These are phyloP conservation scores for Harpagoxenus sublaevis DNA, from an alignment of 2,888 invertebrate genomes.

Conservation along the genomic window DNA sequence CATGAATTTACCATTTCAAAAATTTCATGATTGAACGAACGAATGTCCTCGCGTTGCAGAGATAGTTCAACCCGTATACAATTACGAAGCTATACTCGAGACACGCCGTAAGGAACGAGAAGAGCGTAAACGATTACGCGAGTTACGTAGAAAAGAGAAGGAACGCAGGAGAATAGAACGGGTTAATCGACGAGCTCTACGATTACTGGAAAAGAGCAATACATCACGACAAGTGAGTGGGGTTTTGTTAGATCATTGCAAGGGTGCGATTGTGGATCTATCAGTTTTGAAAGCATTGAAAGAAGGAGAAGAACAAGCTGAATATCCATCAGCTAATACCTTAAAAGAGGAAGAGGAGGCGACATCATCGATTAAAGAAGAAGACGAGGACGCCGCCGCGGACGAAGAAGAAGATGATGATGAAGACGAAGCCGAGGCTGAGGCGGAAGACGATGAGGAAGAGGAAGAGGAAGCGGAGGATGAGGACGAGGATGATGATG, in stretches of 20 bases:
- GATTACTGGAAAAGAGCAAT: conserved; percentile 68
- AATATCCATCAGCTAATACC: conserved; percentile 36
- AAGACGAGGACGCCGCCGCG: conserved; percentile 72
- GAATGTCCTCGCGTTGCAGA: conserved; percentile 57
- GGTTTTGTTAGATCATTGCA: conserved; percentile 44
- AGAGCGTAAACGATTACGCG: conserved; percentile 81
- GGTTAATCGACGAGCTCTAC: conserved; percentile 78
- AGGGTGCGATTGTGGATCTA: conserved; percentile 65
- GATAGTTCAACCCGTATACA: conserved; percentile 82
- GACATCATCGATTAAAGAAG: conserved; percentile 57
- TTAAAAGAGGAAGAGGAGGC: conserved; percentile 65
- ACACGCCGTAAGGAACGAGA: conserved; percentile 82
- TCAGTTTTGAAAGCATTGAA: conserved; percentile 71
- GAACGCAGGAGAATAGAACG: conserved; percentile 81
- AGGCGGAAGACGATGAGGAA: conserved; percentile 74
- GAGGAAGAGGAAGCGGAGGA: conserved; percentile 76
- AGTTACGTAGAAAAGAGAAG: conserved; percentile 81
- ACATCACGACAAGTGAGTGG: conserved; percentile 54
- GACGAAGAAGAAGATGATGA: conserved; percentile 72
- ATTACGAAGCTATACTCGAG: conserved; percentile 84
- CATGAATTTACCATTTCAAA: background rate
- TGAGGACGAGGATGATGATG: conserved; percentile 66
- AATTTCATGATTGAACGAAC: background rate
- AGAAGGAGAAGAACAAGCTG: conserved; percentile 67
- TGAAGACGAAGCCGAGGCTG: conserved; percentile 74